Base-by-base conservation (phyloP, 2,797 vertebrate species). In the Echeneis naucrates region DNA sequence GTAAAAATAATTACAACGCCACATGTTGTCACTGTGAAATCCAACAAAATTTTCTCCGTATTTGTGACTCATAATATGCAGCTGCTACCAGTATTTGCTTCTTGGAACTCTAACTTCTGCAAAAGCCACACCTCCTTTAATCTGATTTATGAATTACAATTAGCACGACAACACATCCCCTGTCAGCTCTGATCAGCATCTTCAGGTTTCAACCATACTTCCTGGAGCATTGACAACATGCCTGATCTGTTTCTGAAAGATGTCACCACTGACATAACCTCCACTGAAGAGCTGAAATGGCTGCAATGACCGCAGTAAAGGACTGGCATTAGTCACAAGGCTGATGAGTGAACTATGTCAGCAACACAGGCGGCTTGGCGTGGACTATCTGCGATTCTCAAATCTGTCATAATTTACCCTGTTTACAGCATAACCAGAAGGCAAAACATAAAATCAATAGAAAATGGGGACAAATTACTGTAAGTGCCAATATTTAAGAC, bases 391-490 rank as follows among this genome's bases (percentile, higher is more conserved):
- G 57, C 61, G 55, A 60, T 33, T 54, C 72, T 88, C 73, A 88
- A 77, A 92, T 90, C 89, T 84, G 87, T 93, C 92, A 92, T 85
- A 74, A 90, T 92, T 92, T 90, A 88, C 80, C 75, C 82, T 85
- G 86, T 90, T 92, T 88, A 89, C 80, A 81, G 77, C 81, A 10
- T 80, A 90, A 88, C 80, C 80, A 78, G 86, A 87, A 87, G 88
- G 89, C 81, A 91, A 90, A 91, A 91, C 88, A 89, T 80, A 85
- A 87, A 93, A 94, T 94, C 94, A 91, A 93, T 94, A 83, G 65
- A 68, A 88, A 92, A 91, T 90, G 82, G 84, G 89, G 89, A 91
- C 86, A 90, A 92, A 93, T 91, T 86, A 91, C 86, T 89, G 86
- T 87, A 89, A 88, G 81, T 91, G 79, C 88, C 92, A 80, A 91